Conservation (phyloP, 1,140 invertebrate species). For the Pachypeltis micranthus region DNA sequence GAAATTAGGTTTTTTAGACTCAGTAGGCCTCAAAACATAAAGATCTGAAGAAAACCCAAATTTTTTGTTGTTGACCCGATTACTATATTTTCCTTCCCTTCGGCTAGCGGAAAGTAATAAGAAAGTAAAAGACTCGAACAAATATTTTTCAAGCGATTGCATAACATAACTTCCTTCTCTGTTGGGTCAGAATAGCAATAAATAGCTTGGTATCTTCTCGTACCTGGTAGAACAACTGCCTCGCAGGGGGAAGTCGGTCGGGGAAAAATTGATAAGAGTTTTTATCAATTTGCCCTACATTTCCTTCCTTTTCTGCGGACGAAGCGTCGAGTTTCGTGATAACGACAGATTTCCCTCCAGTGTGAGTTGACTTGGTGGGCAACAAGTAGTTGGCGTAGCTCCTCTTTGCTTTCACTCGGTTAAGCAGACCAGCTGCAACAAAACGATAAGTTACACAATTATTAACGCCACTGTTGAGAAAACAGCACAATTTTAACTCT, state of each 20-base stretch:
- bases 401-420: slow-evolving; percentile 43
- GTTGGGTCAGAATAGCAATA: too few relatives aligned
- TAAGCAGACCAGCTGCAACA: slow-evolving; percentile 40
- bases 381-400: slow-evolving; percentile 41
- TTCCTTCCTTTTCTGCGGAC: background rate
- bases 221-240: slow-evolving; percentile 76
- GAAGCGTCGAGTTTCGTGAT: slow-evolving; percentile 30
- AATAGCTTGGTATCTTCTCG: too few relatives aligned
- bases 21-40: too few relatives aligned
- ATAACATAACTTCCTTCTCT: too few relatives aligned
- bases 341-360: slow-evolving; percentile 34
- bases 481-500: slow-evolving; percentile 20
- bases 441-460: slow-evolving; percentile 14
- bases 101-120: too few relatives aligned
- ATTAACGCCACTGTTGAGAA: slow-evolving; percentile 14
- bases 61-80: too few relatives aligned
- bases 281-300: slow-evolving; percentile 29
- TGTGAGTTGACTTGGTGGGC: slow-evolving; percentile 39
- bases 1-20: too few relatives aligned
- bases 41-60: too few relatives aligned
- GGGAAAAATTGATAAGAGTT: slow-evolving; percentile 47
- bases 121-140: too few relatives aligned
- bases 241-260: slow-evolving; percentile 52
- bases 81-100: too few relatives aligned
- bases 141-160: too few relatives aligned